A percentile compares a stretch with the other conserved stretches of the same genome.
These are phyloP conservation scores for Collichthys lucidus DNA, from an alignment of 2,113 vertebrate genomes.

Conservation along the genomic window DNA sequence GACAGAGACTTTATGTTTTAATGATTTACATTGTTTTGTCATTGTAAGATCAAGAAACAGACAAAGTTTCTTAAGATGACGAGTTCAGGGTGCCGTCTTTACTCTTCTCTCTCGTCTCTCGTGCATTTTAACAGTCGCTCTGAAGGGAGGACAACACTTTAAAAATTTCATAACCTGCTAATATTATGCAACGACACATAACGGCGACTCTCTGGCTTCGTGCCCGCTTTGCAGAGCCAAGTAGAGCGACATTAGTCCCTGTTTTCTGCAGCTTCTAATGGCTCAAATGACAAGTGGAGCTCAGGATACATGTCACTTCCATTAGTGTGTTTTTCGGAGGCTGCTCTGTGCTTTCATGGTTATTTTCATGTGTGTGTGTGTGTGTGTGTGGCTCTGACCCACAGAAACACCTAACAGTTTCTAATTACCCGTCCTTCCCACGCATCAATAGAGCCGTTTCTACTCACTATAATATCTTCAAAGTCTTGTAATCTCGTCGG, in stretches of 20 bases:
- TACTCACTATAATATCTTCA: slow-evolving; percentile 50
- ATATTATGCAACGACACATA: not conserved
- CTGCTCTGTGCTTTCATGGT: not conserved
- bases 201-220: not conserved
- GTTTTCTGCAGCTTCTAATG: not conserved
- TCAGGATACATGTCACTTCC: not conserved
- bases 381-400: not conserved
- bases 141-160: not conserved
- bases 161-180: not conserved
- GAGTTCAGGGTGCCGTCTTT: not conserved
- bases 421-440: slow-evolving; percentile 39
- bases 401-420: not conserved
- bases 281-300: not conserved
- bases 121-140: not conserved
- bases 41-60: not conserved
- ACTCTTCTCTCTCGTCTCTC: too few species aligned
- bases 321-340: slow-evolving; percentile 1
- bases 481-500: slow-evolving; percentile 61
- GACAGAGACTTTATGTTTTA: not conserved
- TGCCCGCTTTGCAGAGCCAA: not conserved
- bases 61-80: not conserved
- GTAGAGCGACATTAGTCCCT: not conserved
- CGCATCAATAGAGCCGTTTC: slow-evolving; percentile 16
- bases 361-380: not conserved
- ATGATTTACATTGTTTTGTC: not conserved